phyloP scores from a whole-genome alignment of 2,797 vertebrate genomes.

The Sebastes jordani region DNA sequence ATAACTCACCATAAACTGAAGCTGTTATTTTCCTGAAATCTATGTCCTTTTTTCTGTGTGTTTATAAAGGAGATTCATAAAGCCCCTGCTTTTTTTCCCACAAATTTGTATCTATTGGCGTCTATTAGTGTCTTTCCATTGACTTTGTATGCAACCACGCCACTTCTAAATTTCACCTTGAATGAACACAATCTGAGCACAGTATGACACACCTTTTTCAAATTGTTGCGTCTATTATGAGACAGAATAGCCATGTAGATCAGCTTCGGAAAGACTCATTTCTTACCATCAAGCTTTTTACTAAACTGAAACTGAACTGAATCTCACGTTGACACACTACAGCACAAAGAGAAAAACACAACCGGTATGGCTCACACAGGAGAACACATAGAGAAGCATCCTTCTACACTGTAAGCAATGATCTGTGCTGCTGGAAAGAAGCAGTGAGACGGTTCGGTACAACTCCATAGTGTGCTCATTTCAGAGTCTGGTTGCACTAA shows the following conservation, averaged over 20 bases:
- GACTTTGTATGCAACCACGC: not conserved
- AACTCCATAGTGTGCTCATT: not conserved
- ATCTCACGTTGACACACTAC: not conserved
- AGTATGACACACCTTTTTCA: not conserved
- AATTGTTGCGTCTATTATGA: not conserved
- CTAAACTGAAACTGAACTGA: not conserved
- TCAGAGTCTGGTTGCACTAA: constrained; percentile 1
- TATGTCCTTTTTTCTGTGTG: too few species aligned
- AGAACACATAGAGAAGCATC: not conserved
- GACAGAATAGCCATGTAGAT: not conserved
- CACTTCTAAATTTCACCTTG: not conserved
- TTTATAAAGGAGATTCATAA: too few species aligned
- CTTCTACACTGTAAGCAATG: not conserved
- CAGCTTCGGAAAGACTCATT: not conserved
- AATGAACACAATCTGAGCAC: not conserved
- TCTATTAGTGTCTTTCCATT: not conserved
- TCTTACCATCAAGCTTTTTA: not conserved
- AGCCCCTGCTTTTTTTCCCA: too few species aligned
- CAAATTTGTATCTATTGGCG: too few species aligned
- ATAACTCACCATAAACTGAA: too few species aligned
- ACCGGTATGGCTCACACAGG: not conserved
- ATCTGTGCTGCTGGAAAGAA: constrained; percentile 19
- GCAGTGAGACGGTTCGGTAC: not conserved
- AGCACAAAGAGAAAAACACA: not conserved
- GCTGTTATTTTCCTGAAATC: too few species aligned